Evolutionary conservation across 2,888 invertebrate genomes (phyloP), one percentile per base, ranked within the genome.

Genomic region (Rotaria sp.): DNA sequence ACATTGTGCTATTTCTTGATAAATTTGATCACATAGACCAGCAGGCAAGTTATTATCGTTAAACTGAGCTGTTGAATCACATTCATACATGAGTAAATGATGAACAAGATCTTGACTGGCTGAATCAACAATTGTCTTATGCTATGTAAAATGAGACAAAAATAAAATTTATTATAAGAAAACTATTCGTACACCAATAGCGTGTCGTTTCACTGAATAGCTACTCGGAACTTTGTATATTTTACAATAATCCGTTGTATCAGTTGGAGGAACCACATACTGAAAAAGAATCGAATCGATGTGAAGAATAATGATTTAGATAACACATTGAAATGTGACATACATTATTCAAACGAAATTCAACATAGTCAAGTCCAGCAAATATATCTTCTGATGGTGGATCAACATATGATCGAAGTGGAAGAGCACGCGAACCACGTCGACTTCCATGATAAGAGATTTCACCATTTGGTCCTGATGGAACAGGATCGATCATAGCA

Each of bases 401-500:
- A 57, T 57, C 10, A 1, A 7, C 26, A 26, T 57, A n/a, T 2
- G 57, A 57, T 57, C n/a, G 57, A 26, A 57, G 57, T 57, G 57
- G 57, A n/a, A 57, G 5, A 5, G n/a, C n/a, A 7, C 57, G 57
- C 10, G 26, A n/a, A 57, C 57, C 57, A 1, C 57, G 21, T 57
- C 57, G 57, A 57, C 5, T n/a, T 10, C n/a, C n/a, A 57, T 57
- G 57, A n/a, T 26, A 57, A n/a, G 0, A 4, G 7, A 57, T 57
- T 2, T 24, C 21, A 57, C 57, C 57, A 26, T n/a, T n/a, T n/a
- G n/a, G n/a, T n/a, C n/a, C n/a, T n/a, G n/a, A n/a, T n/a, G n/a
- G n/a, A n/a, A n/a, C 84, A 2, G 86, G 86, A 85, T 86, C 85
- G 21, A 18, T 55, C 8, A 74, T 38, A 24, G 80, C 87, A 80